Base-by-base conservation (phyloP, 2,888 invertebrate genomes). In the Ametastegia equiseti region DNA sequence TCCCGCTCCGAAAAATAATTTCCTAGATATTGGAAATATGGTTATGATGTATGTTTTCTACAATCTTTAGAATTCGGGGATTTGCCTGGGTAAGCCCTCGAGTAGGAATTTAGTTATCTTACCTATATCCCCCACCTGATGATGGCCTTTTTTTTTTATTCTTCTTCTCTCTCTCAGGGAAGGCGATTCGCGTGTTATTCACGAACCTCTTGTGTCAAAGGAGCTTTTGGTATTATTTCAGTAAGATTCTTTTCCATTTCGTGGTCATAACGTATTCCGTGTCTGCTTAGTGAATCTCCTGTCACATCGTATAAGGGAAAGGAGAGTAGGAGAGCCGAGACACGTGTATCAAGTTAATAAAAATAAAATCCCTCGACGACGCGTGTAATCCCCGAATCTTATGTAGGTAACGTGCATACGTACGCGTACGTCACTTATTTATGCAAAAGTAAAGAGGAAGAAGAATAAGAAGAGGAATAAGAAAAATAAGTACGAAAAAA, bases 191-290 rank as follows among this genome's bases (percentile, higher is more conserved):
- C 15, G 30, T 60, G 30, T 60, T 54, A 54, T 3, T 23, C 2
- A 3, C 19, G 23, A 23, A 54, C n/a, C 23, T 54, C 54, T 54
- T 11, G 54, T 54, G 54, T 54, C 54, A 54, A 54, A 54, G 54
- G 23, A 54, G 54, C 23, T 39, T 67, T 67, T 42, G 15, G 13
- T 71, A 45, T 27, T n/a, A 6, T 71, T 45, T 71, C 6, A 45
- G 15, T 19, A 15, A 47, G 27, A 45, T 54, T 54, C 42, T 60
- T 57, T 60, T 42, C 78, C 78, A 78, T 78, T 78, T 60, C 78
- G 60, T 33, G 78, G 78, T 78, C 78, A 63, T 78, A 57, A 78
- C 57, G 78, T 78, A 78, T 78, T 78, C 60, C 78, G 60, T 78
- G 39, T 78, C 57, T 78, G 42, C 78, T 78, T 57, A 78, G 60